phyloP scores from a whole-genome alignment of 2,888 invertebrate species.

The Apeira syringaria region DNA sequence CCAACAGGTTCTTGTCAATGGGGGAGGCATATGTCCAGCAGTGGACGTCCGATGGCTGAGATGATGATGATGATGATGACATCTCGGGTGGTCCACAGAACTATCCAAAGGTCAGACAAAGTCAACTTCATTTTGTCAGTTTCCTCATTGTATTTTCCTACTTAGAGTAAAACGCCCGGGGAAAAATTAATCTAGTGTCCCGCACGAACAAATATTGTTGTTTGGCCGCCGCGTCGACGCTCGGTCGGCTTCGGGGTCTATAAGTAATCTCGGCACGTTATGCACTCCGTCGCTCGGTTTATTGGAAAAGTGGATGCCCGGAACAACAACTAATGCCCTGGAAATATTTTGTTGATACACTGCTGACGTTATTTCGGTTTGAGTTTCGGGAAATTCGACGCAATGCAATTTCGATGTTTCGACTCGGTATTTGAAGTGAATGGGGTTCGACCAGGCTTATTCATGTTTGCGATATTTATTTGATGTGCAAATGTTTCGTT shows the following conservation, averaged over 20 bases:
- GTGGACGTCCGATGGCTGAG: no score
- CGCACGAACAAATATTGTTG: constrained; percentile 75
- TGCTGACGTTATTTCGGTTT: constrained; percentile 28
- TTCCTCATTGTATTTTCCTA: constrained; percentile 41
- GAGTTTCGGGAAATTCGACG: constrained; percentile 9
- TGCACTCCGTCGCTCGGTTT: constrained; percentile 68
- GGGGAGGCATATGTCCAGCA: no score
- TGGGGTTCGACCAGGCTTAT: constrained; percentile 3
- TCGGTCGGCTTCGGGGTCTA: constrained; percentile 56
- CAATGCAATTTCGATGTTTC: constrained; percentile 11
- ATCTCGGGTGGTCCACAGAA: no score
- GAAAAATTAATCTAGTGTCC: constrained; percentile 77
- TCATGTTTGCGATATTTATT: background rate
- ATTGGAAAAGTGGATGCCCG: constrained; percentile 69
- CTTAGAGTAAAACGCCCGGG: constrained; percentile 60
- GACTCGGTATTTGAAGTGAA: constrained; percentile 6
- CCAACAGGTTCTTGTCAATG: no score
- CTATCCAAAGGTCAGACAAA: constrained; percentile 24
- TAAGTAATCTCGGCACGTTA: constrained; percentile 78
- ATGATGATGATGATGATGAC: no score
- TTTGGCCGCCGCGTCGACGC: constrained; percentile 59
- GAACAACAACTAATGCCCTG: constrained; percentile 45
- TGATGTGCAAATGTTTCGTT: no score
- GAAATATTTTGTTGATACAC: constrained; percentile 40
- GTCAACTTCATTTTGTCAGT: constrained; percentile 32